Evolutionary conservation across 2,888 invertebrate species (phyloP).

Genomic region (Dasysyrphus tricinctus): DNA sequence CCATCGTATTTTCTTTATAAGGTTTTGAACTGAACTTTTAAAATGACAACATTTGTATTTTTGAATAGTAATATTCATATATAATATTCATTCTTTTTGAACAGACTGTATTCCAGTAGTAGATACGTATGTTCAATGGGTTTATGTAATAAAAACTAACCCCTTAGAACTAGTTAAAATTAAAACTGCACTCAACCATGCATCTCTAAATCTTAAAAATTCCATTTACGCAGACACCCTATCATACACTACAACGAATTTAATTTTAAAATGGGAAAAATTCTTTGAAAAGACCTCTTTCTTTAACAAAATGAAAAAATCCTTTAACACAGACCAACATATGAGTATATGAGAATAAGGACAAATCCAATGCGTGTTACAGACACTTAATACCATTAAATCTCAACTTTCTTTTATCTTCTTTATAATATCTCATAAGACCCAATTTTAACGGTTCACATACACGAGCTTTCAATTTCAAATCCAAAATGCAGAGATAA

Average conservation of each 20-base stretch:
- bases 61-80: too few relatives aligned
- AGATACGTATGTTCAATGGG: too few relatives aligned
- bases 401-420: not conserved
- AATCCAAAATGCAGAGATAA: not conserved
- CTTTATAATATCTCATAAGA: slow-evolving; percentile 1
- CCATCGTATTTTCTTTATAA: too few relatives aligned
- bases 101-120: too few relatives aligned
- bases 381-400: slow-evolving; percentile 19
- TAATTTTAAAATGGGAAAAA: not conserved
- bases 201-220: not conserved
- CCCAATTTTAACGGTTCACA: slow-evolving; percentile 17
- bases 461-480: not conserved
- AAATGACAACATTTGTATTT: too few relatives aligned
- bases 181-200: slow-evolving; percentile 6
- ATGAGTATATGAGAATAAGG: not conserved
- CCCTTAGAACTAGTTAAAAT: not conserved
- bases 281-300: not conserved
- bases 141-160: too few relatives aligned
- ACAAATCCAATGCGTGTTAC: slow-evolving; percentile 5
- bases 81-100: too few relatives aligned
- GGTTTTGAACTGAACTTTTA: too few relatives aligned
- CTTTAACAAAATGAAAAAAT: not conserved
- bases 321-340: not conserved
- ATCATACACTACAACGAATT: not conserved
- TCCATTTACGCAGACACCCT: not conserved